Percentiles rank a stretch among this genome's conserved stretches.
Conservation (phyloP, 2,797 vertebrate species). For the Loriculus beryllinus region DNA sequence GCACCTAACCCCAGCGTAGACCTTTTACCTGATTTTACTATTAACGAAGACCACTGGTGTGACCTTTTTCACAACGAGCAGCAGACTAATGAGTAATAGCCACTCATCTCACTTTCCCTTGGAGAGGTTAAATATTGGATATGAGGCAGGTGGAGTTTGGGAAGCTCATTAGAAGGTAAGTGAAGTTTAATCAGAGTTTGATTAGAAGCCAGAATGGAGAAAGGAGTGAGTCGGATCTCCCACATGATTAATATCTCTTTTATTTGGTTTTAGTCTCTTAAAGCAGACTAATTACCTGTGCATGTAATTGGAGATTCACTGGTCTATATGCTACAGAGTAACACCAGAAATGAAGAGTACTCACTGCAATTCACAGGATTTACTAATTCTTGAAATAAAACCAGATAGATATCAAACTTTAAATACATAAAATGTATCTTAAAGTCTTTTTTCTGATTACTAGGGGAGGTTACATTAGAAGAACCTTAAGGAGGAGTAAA, state of each 20-base stretch:
- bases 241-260: not conserved
- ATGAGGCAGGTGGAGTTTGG: conserved; percentile 6
- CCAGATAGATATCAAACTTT: not conserved
- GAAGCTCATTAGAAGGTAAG: not conserved
- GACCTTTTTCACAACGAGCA: not conserved
- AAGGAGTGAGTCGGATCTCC: conserved; percentile 9
- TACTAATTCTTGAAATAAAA: not conserved
- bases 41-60: not conserved
- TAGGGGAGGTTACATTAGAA: not conserved
- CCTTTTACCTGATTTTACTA: not conserved
- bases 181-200: conserved; percentile 24
- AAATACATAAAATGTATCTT: not conserved
- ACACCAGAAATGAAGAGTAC: not conserved
- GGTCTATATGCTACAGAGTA: not conserved
- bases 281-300: not conserved
- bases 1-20: conserved; percentile 1
- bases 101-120: conserved; percentile 1
- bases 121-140: not conserved
- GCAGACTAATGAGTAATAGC: not conserved
- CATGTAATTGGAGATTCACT: not conserved
- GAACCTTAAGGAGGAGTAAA: not conserved
- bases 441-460: not conserved
- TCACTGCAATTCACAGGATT: not conserved
- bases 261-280: not conserved
- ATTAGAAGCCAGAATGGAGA: conserved; percentile 25